Evolutionary conservation across 2,797 vertebrate species (phyloP).

Genomic region (Podarcis siculus): DNA sequence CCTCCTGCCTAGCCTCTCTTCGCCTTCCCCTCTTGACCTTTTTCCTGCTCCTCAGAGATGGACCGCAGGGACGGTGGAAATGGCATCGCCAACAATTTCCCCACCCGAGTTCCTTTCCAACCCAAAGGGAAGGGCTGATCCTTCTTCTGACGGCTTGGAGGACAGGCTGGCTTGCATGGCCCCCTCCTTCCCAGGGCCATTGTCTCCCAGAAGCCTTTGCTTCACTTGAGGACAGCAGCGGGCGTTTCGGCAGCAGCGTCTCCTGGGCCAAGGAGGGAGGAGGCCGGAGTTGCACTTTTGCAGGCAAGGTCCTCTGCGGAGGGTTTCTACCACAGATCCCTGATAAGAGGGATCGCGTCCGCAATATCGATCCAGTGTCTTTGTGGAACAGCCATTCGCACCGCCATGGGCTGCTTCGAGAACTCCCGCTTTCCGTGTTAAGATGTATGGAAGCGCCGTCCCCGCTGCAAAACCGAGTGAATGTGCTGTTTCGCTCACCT

Average conservation of each 20-base stretch:
- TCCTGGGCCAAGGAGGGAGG: neutral
- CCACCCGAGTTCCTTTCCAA: neutral
- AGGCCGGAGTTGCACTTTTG: neutral
- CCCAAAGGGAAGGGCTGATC: neutral
- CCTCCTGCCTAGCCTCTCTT: too few species aligned
- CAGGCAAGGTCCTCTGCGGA: neutral
- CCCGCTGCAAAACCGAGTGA: too few species aligned
- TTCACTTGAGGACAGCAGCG: neutral
- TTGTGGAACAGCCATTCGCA: neutral
- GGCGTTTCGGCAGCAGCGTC: neutral
- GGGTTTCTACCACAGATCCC: neutral
- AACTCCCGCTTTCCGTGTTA: neutral
- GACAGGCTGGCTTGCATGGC: neutral
- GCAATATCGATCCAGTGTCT: neutral
- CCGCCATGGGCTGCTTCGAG: neutral
- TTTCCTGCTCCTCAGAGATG: too few species aligned
- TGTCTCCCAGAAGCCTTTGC: neutral
- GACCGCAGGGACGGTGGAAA: too few species aligned
- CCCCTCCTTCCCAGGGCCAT: neutral
- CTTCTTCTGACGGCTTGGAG: neutral
- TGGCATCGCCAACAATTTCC: neutral
- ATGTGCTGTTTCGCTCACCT: neutral
- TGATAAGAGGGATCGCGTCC: neutral
- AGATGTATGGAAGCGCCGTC: neutral
- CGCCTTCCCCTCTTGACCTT: neutral